Base-by-base conservation (phyloP, 2,113 vertebrate species). In the Vulpes ferrilata region DNA sequence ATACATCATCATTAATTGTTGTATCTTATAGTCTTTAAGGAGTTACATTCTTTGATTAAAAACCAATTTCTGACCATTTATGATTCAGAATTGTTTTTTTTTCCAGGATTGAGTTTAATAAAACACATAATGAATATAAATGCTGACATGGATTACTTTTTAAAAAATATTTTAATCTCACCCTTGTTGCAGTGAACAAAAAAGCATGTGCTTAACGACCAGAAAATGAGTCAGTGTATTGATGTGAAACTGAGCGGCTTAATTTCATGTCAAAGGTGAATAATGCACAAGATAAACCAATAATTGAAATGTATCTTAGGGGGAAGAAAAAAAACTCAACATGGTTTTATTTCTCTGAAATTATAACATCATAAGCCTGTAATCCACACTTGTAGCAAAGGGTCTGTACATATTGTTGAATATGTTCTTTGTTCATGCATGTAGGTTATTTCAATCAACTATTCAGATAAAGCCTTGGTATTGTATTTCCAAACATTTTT, bases 171-270 rank as follows among this genome's bases (percentile, higher is more conserved):
- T 93, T 95, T 94, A 96, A 87, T 84, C 84, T 35, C 30, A 48
- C 30, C 11, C 32, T 73, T 65, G 55, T 83, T 92, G 48, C 65
- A 22, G 7, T 89, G 35, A 97, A 83, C 57, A 83, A 96, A 92
- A 84, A 84, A 93, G 10, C 9, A 51, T 38, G 78, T 81, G 59
- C 90, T 88, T 95, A 96, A 73, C 1, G 57, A 83, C 53, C 35
- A 97, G 91, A 91, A 97, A 95, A 84, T 32, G 53, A 95, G 38
- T 91, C 93, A 51, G 51, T 84, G 74, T 73, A 80, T 51, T 95
- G 23, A 80, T 81, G 30, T 89, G 92, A 92, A 95, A 92, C 59
- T 80, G 27, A 89, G 53, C 4, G n/a, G 57, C 67, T 91, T 90
- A 88, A 88, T 97, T 92, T 88, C 25, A 4, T 69, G 74, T 65